Percentiles rank a stretch among this genome's conserved stretches.
These are phyloP conservation scores for Hemicrepidius hirtus DNA, from an alignment of 2,888 invertebrate genomes.

Conservation along the genomic window DNA sequence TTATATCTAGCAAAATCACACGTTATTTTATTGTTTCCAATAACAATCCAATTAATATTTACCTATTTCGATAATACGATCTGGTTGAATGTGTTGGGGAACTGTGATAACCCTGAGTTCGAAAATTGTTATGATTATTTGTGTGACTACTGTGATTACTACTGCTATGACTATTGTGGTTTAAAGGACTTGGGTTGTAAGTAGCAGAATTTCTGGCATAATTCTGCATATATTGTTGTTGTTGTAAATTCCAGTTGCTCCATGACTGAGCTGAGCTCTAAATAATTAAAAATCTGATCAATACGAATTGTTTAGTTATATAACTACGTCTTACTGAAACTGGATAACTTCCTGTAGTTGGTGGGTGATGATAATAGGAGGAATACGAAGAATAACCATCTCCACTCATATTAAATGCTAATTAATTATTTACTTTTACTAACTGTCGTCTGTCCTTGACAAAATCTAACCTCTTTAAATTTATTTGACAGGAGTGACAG, in stretches of 20 bases:
- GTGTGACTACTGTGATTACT: background rate
- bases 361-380: slow-evolving; percentile 16
- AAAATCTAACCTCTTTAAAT: background rate
- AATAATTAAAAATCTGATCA: background rate
- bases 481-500: too few relatives aligned
- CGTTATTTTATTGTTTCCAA: background rate
- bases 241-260: slow-evolving; percentile 12
- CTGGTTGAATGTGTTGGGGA: background rate
- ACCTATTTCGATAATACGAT: slow-evolving; percentile 1
- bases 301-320: background rate
- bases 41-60: background rate
- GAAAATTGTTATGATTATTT: background rate
- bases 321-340: background rate
- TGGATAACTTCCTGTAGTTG: background rate
- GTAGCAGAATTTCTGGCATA: slow-evolving; percentile 11
- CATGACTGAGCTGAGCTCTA: slow-evolving; percentile 19
- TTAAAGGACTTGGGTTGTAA: slow-evolving; percentile 1
- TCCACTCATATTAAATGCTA: slow-evolving; percentile 12
- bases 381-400: slow-evolving; percentile 24
- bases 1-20: background rate
- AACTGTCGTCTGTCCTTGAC: background rate
- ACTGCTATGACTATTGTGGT: background rate
- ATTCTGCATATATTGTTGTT: slow-evolving; percentile 22
- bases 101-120: slow-evolving; percentile 9
- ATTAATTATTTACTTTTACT: background rate